Evolutionary conservation across 2,888 invertebrate species (phyloP).

Genomic region (Eristalis arbustorum): DNA sequence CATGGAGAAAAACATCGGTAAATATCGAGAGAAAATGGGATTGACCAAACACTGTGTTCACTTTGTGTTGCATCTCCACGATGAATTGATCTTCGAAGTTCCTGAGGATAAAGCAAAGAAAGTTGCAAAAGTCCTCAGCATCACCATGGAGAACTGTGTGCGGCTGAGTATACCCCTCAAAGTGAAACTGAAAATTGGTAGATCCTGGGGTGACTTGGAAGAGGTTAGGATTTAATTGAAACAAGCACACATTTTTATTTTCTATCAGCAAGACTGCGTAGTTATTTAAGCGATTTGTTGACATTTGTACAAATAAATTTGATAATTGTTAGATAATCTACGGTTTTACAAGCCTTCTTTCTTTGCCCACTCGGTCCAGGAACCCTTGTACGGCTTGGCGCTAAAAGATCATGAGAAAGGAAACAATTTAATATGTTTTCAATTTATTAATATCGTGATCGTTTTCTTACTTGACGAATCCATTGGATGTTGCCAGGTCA

Average conservation of each 20-base stretch:
- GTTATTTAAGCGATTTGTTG: slow-evolving; percentile 30
- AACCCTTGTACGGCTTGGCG: slow-evolving; percentile 78
- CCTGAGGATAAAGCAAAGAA: slow-evolving; percentile 82
- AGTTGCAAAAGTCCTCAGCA: slow-evolving; percentile 85
- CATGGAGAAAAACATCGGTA: slow-evolving; percentile 84
- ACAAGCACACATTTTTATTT: slow-evolving; percentile 1
- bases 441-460: background rate
- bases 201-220: slow-evolving; percentile 86
- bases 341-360: slow-evolving; percentile 73
- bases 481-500: slow-evolving; percentile 79
- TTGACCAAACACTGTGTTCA: slow-evolving; percentile 81
- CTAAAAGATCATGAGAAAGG: slow-evolving; percentile 71
- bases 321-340: background rate
- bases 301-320: slow-evolving; percentile 21
- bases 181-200: slow-evolving; percentile 91
- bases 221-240: slow-evolving; percentile 74
- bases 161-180: slow-evolving; percentile 89
- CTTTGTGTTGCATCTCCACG: slow-evolving; percentile 95
- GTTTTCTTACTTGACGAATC: slow-evolving; percentile 76
- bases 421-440: background rate
- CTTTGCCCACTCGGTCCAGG: slow-evolving; percentile 79
- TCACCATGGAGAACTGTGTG: slow-evolving; percentile 90
- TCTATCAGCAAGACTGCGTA: slow-evolving; percentile 38
- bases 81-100: slow-evolving; percentile 97
- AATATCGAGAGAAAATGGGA: slow-evolving; percentile 77